A percentile compares a stretch with the other conserved stretches of the same genome.
Conservation (phyloP, 2,888 invertebrate species). For the Invenusta paracnida region DNA sequence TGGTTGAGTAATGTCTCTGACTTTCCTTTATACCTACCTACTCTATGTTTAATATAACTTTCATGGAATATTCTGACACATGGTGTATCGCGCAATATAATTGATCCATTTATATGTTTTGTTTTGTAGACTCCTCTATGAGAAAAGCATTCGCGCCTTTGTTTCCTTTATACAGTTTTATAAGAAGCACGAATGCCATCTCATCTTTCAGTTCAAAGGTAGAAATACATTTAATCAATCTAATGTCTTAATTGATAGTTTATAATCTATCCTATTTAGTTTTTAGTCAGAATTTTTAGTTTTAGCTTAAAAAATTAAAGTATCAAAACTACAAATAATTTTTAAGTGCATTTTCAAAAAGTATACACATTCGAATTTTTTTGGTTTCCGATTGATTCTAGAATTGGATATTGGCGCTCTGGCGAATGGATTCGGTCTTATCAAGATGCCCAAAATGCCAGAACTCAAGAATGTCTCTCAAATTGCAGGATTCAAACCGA, state of each 20-base stretch:
- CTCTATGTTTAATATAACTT: no score
- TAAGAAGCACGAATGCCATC: constrained; percentile 86
- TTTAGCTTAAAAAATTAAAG: not conserved
- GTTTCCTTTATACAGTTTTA: constrained; percentile 91
- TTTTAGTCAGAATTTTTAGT: not conserved
- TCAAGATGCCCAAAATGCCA: constrained; percentile 88
- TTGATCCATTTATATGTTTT: not conserved
- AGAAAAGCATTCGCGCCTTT: constrained; percentile 83
- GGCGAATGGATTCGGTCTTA: constrained; percentile 80
- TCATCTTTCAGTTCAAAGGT: constrained; percentile 77
- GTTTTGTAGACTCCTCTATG: constrained; percentile 64
- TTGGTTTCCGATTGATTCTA: no score
- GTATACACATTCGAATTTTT: no score
- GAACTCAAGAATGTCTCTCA: constrained; percentile 72
- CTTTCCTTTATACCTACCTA: no score
- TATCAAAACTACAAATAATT: no score
- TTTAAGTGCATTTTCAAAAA: no score
- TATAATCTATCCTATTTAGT: no score
- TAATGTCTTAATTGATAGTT: no score
- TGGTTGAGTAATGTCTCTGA: no score
- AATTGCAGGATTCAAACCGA: constrained; percentile 63
- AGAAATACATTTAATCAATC: no score
- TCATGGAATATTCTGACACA: no score
- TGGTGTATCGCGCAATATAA: no score
- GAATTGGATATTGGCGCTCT: constrained; percentile 78